phyloP scores from a whole-genome alignment of 2,113 vertebrate genomes.

The Sander lucioperca region DNA sequence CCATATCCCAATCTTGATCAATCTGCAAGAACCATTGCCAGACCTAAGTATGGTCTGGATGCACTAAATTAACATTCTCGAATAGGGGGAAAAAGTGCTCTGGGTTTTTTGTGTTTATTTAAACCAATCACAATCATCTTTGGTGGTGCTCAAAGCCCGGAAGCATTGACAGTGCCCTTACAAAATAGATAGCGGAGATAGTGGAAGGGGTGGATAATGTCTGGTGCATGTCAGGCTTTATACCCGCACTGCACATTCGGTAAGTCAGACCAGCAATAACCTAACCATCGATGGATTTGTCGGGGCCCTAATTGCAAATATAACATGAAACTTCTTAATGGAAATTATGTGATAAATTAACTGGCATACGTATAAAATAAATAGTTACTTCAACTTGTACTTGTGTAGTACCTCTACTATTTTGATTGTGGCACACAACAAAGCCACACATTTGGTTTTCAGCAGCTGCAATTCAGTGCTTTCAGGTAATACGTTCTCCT shows the following conservation, averaged over 20 bases:
- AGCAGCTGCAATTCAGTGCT: background rate
- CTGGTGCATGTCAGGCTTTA: too few relatives aligned
- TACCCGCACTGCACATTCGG: too few relatives aligned
- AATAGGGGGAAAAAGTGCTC: too few relatives aligned
- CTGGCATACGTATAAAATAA: background rate
- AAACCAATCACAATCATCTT: too few relatives aligned
- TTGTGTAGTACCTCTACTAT: background rate
- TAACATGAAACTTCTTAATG: too few relatives aligned
- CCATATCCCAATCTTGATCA: background rate
- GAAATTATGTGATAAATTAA: background rate
- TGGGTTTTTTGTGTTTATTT: too few relatives aligned
- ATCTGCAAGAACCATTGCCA: background rate
- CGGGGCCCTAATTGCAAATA: background rate
- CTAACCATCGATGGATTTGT: background rate
- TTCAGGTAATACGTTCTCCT: background rate
- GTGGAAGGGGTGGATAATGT: too few relatives aligned
- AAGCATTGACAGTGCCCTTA: too few relatives aligned
- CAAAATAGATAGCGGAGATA: too few relatives aligned
- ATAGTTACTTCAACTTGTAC: background rate
- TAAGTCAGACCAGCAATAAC: background rate
- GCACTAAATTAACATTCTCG: too few relatives aligned
- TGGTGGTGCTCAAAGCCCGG: too few relatives aligned
- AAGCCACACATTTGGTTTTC: background rate
- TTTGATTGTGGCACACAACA: background rate
- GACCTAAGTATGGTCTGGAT: too few relatives aligned